phyloP scores from a whole-genome alignment of 2,888 invertebrate species.

The Alloplasta piceator region DNA sequence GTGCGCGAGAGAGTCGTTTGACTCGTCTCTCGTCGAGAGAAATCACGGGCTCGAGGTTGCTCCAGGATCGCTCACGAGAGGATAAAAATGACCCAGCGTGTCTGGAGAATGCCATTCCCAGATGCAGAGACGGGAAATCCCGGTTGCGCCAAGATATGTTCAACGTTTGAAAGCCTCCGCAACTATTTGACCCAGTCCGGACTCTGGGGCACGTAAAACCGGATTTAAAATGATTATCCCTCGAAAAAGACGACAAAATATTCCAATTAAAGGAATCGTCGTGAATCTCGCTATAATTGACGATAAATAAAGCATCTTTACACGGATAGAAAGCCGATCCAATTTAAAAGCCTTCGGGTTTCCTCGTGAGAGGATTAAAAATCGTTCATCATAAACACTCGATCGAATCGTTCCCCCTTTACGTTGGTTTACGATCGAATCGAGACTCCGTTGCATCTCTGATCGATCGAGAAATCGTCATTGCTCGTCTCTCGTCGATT shows the following conservation, averaged over 20 bases:
- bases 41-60: too few relatives aligned
- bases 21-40: too few relatives aligned
- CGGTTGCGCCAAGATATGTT: too few relatives aligned
- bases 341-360: conserved; percentile 31
- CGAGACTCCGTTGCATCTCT: too few relatives aligned
- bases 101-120: conserved; percentile 27
- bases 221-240: conserved; percentile 34
- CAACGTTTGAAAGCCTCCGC: conserved; percentile 24
- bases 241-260: conserved; percentile 18
- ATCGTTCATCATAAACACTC: too few relatives aligned
- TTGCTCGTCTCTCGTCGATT: too few relatives aligned
- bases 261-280: conserved; percentile 48
- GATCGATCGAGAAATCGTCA: too few relatives aligned
- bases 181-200: conserved; percentile 50
- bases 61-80: background rate
- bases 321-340: conserved; percentile 53
- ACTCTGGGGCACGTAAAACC: conserved; percentile 28
- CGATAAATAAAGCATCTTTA: conserved; percentile 33
- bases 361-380: too few relatives aligned
- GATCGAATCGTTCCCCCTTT: too few relatives aligned
- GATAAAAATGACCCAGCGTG: conserved; percentile 17
- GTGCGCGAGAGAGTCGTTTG: too few relatives aligned
- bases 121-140: background rate
- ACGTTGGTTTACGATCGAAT: too few relatives aligned
- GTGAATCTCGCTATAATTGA: conserved; percentile 19